phyloP scores from a whole-genome alignment of 2,888 invertebrate genomes.

The Cordilura impudica region DNA sequence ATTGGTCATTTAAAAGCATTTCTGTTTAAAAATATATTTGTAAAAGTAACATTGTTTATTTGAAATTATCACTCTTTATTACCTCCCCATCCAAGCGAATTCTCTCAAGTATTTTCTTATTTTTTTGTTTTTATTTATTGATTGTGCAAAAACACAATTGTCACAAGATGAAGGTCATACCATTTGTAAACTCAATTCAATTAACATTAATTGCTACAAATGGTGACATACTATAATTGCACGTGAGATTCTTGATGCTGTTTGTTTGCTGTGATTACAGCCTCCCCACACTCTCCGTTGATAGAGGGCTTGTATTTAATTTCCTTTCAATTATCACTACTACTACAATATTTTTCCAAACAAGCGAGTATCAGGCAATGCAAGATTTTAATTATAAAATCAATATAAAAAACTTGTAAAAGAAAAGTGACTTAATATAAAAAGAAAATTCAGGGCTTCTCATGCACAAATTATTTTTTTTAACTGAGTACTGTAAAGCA shows the following conservation, averaged over 20 bases:
- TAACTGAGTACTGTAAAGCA: too few species aligned
- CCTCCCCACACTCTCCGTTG: neutral
- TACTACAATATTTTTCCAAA: neutral
- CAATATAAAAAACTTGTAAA: constrained; percentile 8
- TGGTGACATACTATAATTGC: constrained; percentile 37
- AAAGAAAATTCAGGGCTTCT: neutral
- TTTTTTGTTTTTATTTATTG: neutral
- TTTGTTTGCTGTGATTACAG: neutral
- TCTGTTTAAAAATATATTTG: too few species aligned
- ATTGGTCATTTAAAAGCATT: too few species aligned
- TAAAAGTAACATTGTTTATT: too few species aligned
- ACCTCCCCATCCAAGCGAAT: constrained; percentile 11
- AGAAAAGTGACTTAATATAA: constrained; percentile 16
- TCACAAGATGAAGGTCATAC: constrained; percentile 47
- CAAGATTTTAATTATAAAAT: constrained; percentile 13
- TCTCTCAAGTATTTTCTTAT: neutral
- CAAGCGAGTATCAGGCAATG: neutral
- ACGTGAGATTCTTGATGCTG: constrained; percentile 19
- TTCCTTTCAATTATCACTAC: neutral
- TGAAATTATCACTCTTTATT: too few species aligned
- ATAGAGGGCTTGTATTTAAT: neutral
- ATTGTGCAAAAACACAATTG: constrained; percentile 17
- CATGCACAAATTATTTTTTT: too few species aligned
- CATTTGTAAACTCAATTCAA: constrained; percentile 52
- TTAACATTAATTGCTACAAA: constrained; percentile 55